A percentile compares a stretch with the other conserved stretches of the same genome.
These are phyloP conservation scores for Thymelicus lineola DNA, from an alignment of 2,888 invertebrate genomes.

Conservation along the genomic window DNA sequence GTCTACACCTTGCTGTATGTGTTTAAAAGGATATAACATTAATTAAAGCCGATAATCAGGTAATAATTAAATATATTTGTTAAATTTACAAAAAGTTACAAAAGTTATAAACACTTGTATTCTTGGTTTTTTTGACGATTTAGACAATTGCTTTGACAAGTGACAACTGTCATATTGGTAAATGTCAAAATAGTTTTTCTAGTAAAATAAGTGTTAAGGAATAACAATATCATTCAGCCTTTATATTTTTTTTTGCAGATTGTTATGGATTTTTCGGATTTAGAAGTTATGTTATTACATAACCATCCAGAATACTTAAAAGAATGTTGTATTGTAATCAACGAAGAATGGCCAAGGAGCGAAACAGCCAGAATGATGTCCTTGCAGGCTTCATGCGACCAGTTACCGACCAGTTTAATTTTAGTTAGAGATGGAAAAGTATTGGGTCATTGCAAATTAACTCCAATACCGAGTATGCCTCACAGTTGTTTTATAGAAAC, in stretches of 20 bases:
- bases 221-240: constrained; percentile 8
- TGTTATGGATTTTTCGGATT: constrained; percentile 62
- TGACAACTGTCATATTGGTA: background rate
- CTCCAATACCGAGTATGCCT: constrained; percentile 88
- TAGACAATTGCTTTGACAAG: constrained; percentile 1
- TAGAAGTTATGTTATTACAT: constrained; percentile 88
- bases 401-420: constrained; percentile 89
- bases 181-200: background rate
- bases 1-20: constrained; percentile 11
- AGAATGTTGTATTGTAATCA: constrained; percentile 91
- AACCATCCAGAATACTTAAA: constrained; percentile 88
- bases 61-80: constrained; percentile 13
- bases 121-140: constrained; percentile 1
- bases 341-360: constrained; percentile 95
- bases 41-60: constrained; percentile 2
- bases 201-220: background rate
- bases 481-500: constrained; percentile 92
- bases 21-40: constrained; percentile 14
- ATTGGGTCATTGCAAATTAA: constrained; percentile 92
- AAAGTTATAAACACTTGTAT: constrained; percentile 14
- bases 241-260: constrained; percentile 24
- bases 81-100: constrained; percentile 4
- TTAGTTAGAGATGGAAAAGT: constrained; percentile 86
- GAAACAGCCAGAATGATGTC: constrained; percentile 91
- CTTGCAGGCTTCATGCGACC: constrained; percentile 89